Percentiles rank a stretch among this genome's conserved stretches.
phyloP scores from a whole-genome alignment of 2,113 vertebrate species.

The Corythaeola cristata region DNA sequence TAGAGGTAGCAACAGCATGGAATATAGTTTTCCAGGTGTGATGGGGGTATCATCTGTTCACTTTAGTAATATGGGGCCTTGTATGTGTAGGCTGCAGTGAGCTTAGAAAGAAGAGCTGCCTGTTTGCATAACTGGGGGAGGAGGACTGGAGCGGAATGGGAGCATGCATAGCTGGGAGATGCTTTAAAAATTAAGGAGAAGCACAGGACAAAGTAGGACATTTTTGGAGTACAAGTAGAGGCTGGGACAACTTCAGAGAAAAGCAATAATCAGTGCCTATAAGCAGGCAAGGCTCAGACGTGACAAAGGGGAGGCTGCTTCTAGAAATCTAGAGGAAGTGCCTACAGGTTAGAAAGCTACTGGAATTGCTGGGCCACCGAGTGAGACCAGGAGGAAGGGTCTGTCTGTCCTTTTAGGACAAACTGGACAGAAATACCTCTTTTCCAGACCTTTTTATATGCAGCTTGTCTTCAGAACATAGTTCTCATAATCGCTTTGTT shows the following conservation, averaged over 20 bases:
- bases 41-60: not conserved
- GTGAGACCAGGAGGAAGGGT: not conserved
- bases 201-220: not conserved
- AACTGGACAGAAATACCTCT: not conserved
- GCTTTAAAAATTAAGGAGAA: not conserved
- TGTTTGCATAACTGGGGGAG: not conserved
- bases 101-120: not conserved
- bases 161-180: not conserved
- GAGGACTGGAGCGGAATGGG: not conserved
- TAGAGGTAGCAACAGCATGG: not conserved
- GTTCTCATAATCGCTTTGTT: not conserved
- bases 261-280: not conserved
- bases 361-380: not conserved
- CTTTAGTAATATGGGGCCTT: accelerated
- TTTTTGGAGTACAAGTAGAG: not conserved
- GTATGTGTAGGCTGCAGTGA: not conserved
- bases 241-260: not conserved
- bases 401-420: not conserved
- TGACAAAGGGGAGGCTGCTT: not conserved
- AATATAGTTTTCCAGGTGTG: not conserved
- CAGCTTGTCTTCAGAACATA: not conserved
- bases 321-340: not conserved
- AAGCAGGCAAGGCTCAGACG: not conserved
- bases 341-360: not conserved
- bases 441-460: not conserved